Conservation (phyloP, 2,797 vertebrate species). For the Cryptoprocta ferox region DNA sequence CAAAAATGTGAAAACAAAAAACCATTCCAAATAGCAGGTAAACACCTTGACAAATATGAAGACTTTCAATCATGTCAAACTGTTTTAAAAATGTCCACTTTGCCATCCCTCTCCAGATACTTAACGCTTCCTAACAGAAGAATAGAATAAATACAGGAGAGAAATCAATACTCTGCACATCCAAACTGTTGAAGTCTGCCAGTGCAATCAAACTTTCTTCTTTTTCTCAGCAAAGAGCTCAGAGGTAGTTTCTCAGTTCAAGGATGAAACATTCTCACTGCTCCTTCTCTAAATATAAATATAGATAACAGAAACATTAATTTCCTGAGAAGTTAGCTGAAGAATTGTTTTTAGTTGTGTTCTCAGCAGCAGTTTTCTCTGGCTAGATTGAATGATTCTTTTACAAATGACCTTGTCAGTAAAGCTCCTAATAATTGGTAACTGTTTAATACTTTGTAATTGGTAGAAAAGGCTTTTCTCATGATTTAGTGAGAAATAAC, state of each 20-base stretch:
- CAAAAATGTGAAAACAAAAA: constrained; percentile 74
- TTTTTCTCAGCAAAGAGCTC: constrained; percentile 71
- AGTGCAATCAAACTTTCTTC: constrained; percentile 76
- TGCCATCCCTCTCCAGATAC: constrained; percentile 73
- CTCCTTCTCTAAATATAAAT: constrained; percentile 70
- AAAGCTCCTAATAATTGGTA: constrained; percentile 71
- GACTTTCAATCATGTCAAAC: constrained; percentile 77
- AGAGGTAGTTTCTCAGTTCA: constrained; percentile 77
- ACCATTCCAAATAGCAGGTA: constrained; percentile 56
- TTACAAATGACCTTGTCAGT: constrained; percentile 73
- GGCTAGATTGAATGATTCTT: constrained; percentile 65
- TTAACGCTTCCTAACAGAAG: constrained; percentile 74
- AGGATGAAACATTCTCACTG: constrained; percentile 77
- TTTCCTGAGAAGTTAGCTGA: constrained; percentile 75
- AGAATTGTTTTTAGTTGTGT: constrained; percentile 62
- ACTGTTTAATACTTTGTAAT: constrained; percentile 75
- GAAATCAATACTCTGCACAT: constrained; percentile 76
- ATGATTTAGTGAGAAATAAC: constrained; percentile 62
- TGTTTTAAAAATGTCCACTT: constrained; percentile 76
- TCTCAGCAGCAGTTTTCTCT: constrained; percentile 43
- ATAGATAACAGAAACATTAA: constrained; percentile 74
- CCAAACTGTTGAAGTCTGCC: constrained; percentile 66
- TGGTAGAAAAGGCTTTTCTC: constrained; percentile 67
- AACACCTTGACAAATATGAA: constrained; percentile 80
- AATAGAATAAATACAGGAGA: constrained; percentile 75